Evolutionary conservation across 2,888 invertebrate species (phyloP), one percentile per base, ranked within the genome.

Genomic region (Aromia moschata): DNA sequence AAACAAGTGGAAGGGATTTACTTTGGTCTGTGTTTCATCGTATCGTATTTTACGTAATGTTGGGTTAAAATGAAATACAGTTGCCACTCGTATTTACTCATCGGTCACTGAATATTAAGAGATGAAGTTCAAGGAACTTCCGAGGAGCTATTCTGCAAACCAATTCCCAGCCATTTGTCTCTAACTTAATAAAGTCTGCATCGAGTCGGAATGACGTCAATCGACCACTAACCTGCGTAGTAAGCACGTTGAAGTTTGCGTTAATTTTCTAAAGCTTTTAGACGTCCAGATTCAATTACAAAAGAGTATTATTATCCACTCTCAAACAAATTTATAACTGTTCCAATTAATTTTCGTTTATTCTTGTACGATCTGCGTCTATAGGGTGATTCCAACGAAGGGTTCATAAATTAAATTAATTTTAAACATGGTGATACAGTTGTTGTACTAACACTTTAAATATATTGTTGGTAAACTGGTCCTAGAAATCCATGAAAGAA

Each of bases 181-280:
- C 11, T 45, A 54, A 45, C 54, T 44, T 54, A 54, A 54, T 54
- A 54, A 44, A 54, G 54, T 43, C 33, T 37, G 25, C 41, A 31
- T 41, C 20, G 45, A 44, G 54, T 36, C 31, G 15, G 11, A 33
- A 14, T 45, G 54, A 54, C 54, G 45, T 45, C 45, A 54, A 12
- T 17, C 33, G 31, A 16, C 41, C 41, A 25, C 41, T 41, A 40
- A 37, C 41, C 41, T 44, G 16, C 31, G 36, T 53, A 53, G 43
- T 53, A 33, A 54, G 37, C 20, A 37, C 44, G 54, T 44, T 36
- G 7, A 54, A 54, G 44, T 54, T 44, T 17, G 44, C 40, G 37
- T 36, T 54, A 20, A 37, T 36, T 44, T 44, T 54, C 44, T 25
- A 45, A 54, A 36, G 20, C 33, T 37, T 17, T 45, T 30, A 54